Evolutionary conservation across 2,888 invertebrate species (phyloP), one percentile per base, ranked within the genome.

Genomic region (Boloria euphrosyne): DNA sequence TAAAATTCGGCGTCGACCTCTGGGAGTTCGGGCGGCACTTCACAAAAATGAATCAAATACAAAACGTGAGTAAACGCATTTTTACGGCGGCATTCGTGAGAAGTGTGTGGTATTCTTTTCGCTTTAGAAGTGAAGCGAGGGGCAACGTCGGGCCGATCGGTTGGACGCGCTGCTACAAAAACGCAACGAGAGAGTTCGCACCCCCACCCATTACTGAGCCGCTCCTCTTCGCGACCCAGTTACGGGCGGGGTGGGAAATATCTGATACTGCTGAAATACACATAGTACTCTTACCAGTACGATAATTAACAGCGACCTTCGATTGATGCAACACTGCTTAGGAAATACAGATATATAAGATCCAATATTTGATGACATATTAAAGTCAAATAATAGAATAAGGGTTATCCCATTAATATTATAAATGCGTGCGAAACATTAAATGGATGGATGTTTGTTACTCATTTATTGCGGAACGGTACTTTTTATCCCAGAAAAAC

Each of bases 1-100:
- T 97, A 72, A 96, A 97, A 90, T 97, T 97, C 82, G 97, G 97
- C 76, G 96, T 97, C 73, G 97, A 97, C 89, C 92, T 97, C 73
- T 97, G 97, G 97, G 96, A 97, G 89, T 97, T 96, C 79, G 97
- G 97, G 71, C 94, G 95, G 81, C 96, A 96, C 87, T 95, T 96
- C 84, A 97, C 97, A 17, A 96, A 96, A 93, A 96, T 97, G 95
- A 95, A 95, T 82, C 97, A 97, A 85, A 95, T 97, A 81, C 96
- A 96, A 92, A 95, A 94, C 92, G 97, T 97, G 93, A 96, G 96
- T 95, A 82, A 65, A 65, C 62, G 62, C 63, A 60, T 57, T 71
- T 68, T 70, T 58, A 69, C 44, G 64, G 51, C 59, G 64, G 61
- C 54, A 55, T 67, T 61, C 59, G 62, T 59, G 47, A 51, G 55